Evolutionary conservation across 2,113 vertebrate species (phyloP), one percentile per base, ranked within the genome.

Genomic region (Epinephelus fuscoguttatus): DNA sequence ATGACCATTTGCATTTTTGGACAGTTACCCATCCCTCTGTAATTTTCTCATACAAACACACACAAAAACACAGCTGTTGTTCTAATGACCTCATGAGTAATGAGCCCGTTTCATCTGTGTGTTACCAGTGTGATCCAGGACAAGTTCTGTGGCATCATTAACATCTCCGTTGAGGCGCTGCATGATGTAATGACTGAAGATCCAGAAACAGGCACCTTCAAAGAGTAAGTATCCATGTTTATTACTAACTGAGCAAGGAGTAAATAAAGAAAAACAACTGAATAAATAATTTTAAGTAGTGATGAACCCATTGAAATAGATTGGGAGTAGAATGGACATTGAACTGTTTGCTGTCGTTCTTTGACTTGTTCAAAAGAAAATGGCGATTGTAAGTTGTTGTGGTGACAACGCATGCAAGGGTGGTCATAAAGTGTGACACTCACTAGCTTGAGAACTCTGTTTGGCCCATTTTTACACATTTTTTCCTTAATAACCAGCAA

Each of bases 181-280:
- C 98, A 99, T 40, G 98, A 99, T 81, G 97, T 99, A 49, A 99
- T 99, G 98, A 97, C 97, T 0, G 97, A 99, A 93, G 98, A 99
- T 86, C 70, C 97, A 1, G 98, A 99, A 92, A 97, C 97, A 0
- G 91, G 95, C 89, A 98, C 97, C 18, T 97, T 96, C 55, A 99
- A 97, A 96, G 98, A 99, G 98, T 99, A 96, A 96, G 98, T 88
- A 13, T 33, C 23, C 12, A 37, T 23, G 2, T 6, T 70, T 40
- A 4, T 53, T 42, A 19, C 37, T 19, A 14, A 40, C 12, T 40
- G 3, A 42, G 23, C 25, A 9, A 70, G 33, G 1, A 78, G 49
- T 67, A 21, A 56, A 70, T 9, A 57, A 45, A 25, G 14, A 67
- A 25, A 70, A 47, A 13, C 2, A 15, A 49, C 8, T 60, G 21